Conservation (phyloP, 2,888 invertebrate species). For the Plagodis pulveraria region DNA sequence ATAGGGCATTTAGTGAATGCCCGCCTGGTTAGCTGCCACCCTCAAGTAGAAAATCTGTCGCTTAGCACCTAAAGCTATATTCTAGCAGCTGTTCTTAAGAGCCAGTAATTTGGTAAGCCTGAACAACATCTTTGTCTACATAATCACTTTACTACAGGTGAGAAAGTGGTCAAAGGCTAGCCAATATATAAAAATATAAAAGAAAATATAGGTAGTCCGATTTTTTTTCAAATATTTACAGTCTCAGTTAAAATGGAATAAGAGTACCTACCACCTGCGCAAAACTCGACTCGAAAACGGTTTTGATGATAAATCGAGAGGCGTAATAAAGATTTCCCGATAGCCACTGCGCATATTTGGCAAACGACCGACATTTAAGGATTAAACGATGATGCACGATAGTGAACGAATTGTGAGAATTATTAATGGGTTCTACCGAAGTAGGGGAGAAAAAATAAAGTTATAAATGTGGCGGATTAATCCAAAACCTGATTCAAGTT, state of each 20-base stretch:
- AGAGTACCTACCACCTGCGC: slow-evolving; percentile 13
- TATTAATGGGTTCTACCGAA: slow-evolving; percentile 15
- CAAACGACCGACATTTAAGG: slow-evolving; percentile 12
- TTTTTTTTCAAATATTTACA: no score
- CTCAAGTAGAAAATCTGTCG: no score
- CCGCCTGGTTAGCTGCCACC: no score
- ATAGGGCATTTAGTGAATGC: no score
- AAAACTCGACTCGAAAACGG: slow-evolving; percentile 13
- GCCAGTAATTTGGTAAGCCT: no score
- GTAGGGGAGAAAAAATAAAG: slow-evolving; percentile 1
- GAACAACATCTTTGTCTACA: no score
- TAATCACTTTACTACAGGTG: no score
- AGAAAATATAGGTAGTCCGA: no score
- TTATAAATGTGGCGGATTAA: not conserved
- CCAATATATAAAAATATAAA: no score
- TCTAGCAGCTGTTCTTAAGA: no score
- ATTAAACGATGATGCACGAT: slow-evolving; percentile 15
- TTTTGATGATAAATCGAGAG: slow-evolving; percentile 17
- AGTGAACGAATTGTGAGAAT: slow-evolving; percentile 3
- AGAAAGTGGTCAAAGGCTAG: no score
- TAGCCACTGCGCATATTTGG: slow-evolving; percentile 8
- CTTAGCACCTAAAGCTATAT: no score
- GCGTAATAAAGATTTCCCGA: slow-evolving; percentile 16
- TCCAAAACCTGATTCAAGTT: not conserved
- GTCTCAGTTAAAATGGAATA: not conserved